Base-by-base conservation (phyloP, 2,888 invertebrate species). In the Chorisops tibialis region DNA sequence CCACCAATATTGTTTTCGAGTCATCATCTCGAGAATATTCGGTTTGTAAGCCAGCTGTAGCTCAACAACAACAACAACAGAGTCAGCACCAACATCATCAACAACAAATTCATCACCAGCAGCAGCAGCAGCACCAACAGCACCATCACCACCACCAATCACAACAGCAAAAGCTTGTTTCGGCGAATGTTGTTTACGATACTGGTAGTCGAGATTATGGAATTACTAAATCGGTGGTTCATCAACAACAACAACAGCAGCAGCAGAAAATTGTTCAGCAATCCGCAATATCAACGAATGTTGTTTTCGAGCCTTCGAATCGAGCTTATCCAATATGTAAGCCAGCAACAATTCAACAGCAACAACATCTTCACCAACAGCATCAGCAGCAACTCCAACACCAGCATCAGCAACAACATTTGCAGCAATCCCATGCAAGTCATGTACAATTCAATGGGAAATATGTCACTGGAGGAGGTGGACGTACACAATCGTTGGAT, bases 401-500 rank as follows among this genome's bases (percentile, higher is more conserved):
- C 14, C 67, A 67, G 38, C 66, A 65, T 30, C 67, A 64, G 38
- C 67, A 65, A 7, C 67, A 47, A 22, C 68, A 64, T 62, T 62
- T 60, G 35, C 66, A 41, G 49, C 59, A 69, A 18, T 68, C 71
- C 12, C 66, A 70, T 59, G 67, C 69, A 24, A 69, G 69, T 21
- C 71, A 69, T 30, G 9, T 30, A 22, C 71, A 69, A 11, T 30
- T 30, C 2, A 30, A 30, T 69, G 71, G 35, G 68, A 16, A 41
- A 41, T 16, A 41, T 12, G 2, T 41, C 51, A 52, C 35, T 9
- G 38, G n/a, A n/a, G n/a, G n/a, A n/a, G n/a, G n/a, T n/a, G n/a
- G 73, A 54, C 72, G 77, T 24, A 67, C 77, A 3, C 71, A 75
- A n/a, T 76, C 75, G 1, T 62, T 76, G 50, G 77, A 77, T 50